Percentiles rank a stretch among this genome's conserved stretches.
Evolutionary conservation across 2,797 vertebrate species (phyloP).

Genomic region (Rhinophrynus dorsalis): DNA sequence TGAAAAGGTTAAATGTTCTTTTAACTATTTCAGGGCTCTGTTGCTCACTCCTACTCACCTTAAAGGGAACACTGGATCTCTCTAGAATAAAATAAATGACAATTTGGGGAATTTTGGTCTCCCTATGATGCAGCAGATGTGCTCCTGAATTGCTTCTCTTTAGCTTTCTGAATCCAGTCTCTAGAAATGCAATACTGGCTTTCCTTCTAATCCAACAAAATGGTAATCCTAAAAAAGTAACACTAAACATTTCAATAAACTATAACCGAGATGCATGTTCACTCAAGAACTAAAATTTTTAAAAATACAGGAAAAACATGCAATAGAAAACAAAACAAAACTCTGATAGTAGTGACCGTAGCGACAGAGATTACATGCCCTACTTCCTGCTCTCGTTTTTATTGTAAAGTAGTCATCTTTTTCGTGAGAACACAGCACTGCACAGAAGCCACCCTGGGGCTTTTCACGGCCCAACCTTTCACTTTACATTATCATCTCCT

Average conservation of each 20-base stretch:
- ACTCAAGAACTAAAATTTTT: not conserved
- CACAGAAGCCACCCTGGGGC: slow-evolving; percentile 58
- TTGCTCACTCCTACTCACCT: too few species aligned
- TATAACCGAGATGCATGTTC: not conserved
- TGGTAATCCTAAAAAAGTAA: too few species aligned
- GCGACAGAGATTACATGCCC: slow-evolving; percentile 57
- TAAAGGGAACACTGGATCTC: too few species aligned
- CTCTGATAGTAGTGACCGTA: not conserved
- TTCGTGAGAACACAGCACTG: slow-evolving; percentile 60
- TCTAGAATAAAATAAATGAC: too few species aligned
- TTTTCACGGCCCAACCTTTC: slow-evolving; percentile 61
- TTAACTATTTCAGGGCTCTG: too few species aligned
- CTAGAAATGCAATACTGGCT: too few species aligned
- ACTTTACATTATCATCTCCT: slow-evolving; percentile 63
- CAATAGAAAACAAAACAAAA: not conserved
- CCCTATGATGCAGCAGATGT: too few species aligned
- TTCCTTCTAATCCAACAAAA: too few species aligned
- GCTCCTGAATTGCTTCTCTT: too few species aligned
- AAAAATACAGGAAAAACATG: not conserved
- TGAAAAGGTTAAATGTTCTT: too few species aligned
- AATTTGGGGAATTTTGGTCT: too few species aligned
- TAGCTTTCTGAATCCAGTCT: too few species aligned
- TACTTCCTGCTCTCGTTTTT: slow-evolving; percentile 62
- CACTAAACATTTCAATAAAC: not conserved
- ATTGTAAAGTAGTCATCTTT: slow-evolving; percentile 62